Evolutionary conservation across 2,888 invertebrate genomes (phyloP), one percentile per base, ranked within the genome.

Genomic region (Rosalia funebris): DNA sequence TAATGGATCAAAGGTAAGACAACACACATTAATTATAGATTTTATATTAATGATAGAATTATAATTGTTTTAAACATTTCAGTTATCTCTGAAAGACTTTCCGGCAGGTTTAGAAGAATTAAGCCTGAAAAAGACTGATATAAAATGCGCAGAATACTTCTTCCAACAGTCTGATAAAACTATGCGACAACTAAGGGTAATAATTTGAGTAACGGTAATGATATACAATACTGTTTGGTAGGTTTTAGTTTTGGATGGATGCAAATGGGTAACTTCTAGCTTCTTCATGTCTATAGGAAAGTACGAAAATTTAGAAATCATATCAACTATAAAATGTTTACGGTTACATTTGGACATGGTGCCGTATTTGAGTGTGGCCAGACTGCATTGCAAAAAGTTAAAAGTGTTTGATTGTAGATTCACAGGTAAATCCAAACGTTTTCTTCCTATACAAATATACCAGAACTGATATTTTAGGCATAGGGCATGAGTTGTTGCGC

Each of bases 361-460:
- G 2, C 91, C 91, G 0, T 92, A 92, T 78, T 87, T 91, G 0
- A 90, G 91, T 73, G 85, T 93, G 57, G 88, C 92, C 0, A 86
- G 89, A 0, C 81, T 89, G 75, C 93, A 93, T 0, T 92, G 89
- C 77, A 83, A 84, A 68, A 77, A 81, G 1, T 78, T 91, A 41
- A 78, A 77, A 71, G 70, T 79, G 2, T 68, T 79, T n/a, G 81
- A 81, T 63, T 72, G 75, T n/a, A 71, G 81, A 46, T 77, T 80
- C 61, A 78, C 79, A 65, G 74, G 80, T 80, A 68, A 63, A 31
- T 60, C 1, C 1, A 37, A 25, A n/a, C n/a, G n/a, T n/a, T n/a
- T n/a, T n/a, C n/a, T n/a, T n/a, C n/a, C n/a, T n/a, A n/a, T n/a
- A n/a, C n/a, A n/a, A n/a, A n/a, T n/a, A n/a, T n/a, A n/a, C n/a